Evolutionary conservation across 23 tunicate genomes (phyloP).

Genomic region (Oikopleura albicans): DNA sequence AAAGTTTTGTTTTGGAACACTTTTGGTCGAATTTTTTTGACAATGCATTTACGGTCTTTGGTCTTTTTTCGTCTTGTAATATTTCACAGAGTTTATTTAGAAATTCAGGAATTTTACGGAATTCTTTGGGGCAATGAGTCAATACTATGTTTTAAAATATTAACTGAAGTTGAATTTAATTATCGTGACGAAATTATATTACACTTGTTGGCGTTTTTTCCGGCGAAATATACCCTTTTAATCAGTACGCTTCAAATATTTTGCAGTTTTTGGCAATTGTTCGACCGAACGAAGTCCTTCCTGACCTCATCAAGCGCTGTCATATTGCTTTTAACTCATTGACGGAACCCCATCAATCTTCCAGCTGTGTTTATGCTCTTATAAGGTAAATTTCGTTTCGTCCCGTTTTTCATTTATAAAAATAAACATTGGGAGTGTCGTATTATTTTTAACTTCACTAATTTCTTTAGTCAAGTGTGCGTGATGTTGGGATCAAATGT

Average conservation of each 20-base stretch:
- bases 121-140: too few relatives aligned
- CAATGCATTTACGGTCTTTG: too few relatives aligned
- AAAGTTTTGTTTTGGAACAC: too few relatives aligned
- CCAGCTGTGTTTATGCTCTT: constrained; percentile 3
- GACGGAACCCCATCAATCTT: constrained; percentile 10
- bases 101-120: too few relatives aligned
- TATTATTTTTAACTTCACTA: neutral
- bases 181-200: too few relatives aligned
- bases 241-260: neutral
- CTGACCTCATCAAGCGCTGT: neutral
- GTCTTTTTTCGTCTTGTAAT: too few relatives aligned
- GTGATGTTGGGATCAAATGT: neutral
- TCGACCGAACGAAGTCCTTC: neutral
- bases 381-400: neutral
- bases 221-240: too few relatives aligned
- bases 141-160: too few relatives aligned
- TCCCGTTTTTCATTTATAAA: neutral
- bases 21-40: too few relatives aligned
- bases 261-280: constrained; percentile 5
- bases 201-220: too few relatives aligned
- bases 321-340: constrained; percentile 1
- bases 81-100: too few relatives aligned
- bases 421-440: neutral
- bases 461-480: neutral
- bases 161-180: too few relatives aligned